phyloP scores from a whole-genome alignment of 2,888 invertebrate genomes.

The Lepeophtheirus nordmannii region DNA sequence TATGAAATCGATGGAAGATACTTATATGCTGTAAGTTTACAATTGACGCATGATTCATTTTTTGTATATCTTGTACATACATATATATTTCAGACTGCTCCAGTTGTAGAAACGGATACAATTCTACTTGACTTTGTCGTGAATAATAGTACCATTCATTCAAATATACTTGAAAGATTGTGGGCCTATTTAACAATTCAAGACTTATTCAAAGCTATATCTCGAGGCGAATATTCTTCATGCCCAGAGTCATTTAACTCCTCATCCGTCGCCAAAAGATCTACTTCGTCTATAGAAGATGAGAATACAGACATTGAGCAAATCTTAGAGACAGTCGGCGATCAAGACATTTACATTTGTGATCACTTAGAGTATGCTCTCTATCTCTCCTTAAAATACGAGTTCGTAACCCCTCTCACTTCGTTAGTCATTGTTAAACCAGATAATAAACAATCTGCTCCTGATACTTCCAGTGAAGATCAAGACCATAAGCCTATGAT shows the following conservation, averaged over 20 bases:
- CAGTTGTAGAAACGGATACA: neutral
- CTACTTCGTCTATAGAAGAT: neutral
- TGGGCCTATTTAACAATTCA: constrained; percentile 28
- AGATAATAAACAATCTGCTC: neutral
- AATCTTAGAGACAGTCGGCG: constrained; percentile 14
- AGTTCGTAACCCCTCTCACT: constrained; percentile 16
- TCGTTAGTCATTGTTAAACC: constrained; percentile 18
- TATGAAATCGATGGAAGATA: constrained; percentile 10
- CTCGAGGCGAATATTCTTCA: constrained; percentile 15
- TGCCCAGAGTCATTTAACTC: neutral
- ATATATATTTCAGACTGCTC: neutral
- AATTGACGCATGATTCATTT: neutral
- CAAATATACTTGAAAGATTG: constrained; percentile 27
- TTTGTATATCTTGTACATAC: neutral
- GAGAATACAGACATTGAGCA: neutral
- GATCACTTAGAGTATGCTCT: constrained; percentile 20
- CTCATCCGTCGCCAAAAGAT: neutral
- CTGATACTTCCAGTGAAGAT: neutral
- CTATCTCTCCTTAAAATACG: constrained; percentile 22
- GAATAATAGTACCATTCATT: neutral
- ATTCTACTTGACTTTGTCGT: neutral
- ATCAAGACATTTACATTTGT: constrained; percentile 21
- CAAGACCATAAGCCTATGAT: neutral
- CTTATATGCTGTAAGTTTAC: neutral
- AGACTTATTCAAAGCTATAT: constrained; percentile 21